Evolutionary conservation across 2,113 vertebrate species (phyloP), one percentile per base, ranked within the genome.

Genomic region (Tichodroma muraria): DNA sequence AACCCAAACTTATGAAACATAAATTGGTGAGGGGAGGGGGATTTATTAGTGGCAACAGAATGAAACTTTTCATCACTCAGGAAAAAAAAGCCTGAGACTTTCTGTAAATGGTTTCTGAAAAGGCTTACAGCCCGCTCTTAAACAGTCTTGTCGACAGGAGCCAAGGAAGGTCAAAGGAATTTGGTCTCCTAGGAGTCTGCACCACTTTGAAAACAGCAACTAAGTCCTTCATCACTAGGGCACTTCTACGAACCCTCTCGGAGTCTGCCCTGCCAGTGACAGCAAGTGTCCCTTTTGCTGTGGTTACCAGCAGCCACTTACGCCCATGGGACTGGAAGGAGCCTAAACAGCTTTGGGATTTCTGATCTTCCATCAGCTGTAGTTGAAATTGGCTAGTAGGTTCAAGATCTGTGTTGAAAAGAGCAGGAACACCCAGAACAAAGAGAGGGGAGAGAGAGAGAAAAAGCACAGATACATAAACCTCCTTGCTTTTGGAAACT

Each of bases 141-240:
- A 70, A 78, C 0, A 0, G 10, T 44, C 71, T 45, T 68, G 52
- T 56, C 1, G 0, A 68, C 72, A 83, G 60, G 33, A 93, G 71
- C 88, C 88, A 90, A 37, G 35, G 60, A 94, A 92, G 92, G 90
- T 79, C 84, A 89, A 85, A 90, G 81, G 95, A 96, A 93, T 95
- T 93, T 47, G 63, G 95, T 90, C 64, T 96, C 94, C 96, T 83
- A 94, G 95, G 85, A 95, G 64, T 5, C 80, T 11, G 38, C 17
- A 21, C 66, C 47, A 45, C 76, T 85, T 80, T 52, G 76, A 66
- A 94, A 96, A 85, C 69, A 91, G 79, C 49, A 95, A 68, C 76
- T 80, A 88, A 88, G 69, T 68, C 64, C 75, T 93, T 60, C 68
- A 90, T 94, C 90, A 37, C 68, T 70, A 47, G 8, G 31, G 65